Percentiles rank a stretch among this genome's conserved stretches.
Evolutionary conservation across 2,888 invertebrate species (phyloP).

Genomic region (Callinectes sapidus): DNA sequence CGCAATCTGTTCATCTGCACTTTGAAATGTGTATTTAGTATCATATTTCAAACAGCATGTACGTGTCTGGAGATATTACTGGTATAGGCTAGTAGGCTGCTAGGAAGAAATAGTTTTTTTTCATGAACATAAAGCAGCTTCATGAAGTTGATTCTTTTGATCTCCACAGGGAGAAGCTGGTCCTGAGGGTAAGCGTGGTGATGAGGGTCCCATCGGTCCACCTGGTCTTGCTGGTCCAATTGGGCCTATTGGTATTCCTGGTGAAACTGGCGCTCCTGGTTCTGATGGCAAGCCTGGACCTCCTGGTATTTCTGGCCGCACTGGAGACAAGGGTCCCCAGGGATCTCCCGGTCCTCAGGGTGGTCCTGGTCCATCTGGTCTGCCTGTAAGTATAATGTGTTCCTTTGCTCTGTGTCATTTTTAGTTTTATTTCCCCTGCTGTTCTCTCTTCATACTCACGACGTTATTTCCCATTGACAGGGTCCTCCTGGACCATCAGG

Average conservation of each 20-base stretch:
- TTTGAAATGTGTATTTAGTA: background rate
- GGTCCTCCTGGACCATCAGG: conserved; percentile 83
- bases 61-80: background rate
- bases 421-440: background rate
- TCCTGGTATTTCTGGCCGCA: conserved; percentile 84
- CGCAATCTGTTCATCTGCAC: background rate
- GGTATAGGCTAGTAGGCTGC: background rate
- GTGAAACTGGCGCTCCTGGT: conserved; percentile 76
- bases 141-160: background rate
- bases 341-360: conserved; percentile 83
- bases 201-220: conserved; percentile 84
- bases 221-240: conserved; percentile 82
- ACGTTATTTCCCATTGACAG: conserved; percentile 75
- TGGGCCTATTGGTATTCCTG: conserved; percentile 82
- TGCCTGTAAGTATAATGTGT: conserved; percentile 80
- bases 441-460: background rate
- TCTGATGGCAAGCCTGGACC: conserved; percentile 83
- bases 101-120: background rate
- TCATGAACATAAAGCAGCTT: background rate
- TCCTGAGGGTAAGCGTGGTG: conserved; percentile 84
- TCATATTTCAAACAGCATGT: background rate
- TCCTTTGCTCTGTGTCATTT: background rate
- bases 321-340: conserved; percentile 86
- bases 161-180: conserved; percentile 76
- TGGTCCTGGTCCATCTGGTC: conserved; percentile 82